A percentile compares a stretch with the other conserved stretches of the same genome.
These are phyloP conservation scores for Lasioglossum zephyrum DNA, from an alignment of 2,888 invertebrate genomes.

Conservation along the genomic window DNA sequence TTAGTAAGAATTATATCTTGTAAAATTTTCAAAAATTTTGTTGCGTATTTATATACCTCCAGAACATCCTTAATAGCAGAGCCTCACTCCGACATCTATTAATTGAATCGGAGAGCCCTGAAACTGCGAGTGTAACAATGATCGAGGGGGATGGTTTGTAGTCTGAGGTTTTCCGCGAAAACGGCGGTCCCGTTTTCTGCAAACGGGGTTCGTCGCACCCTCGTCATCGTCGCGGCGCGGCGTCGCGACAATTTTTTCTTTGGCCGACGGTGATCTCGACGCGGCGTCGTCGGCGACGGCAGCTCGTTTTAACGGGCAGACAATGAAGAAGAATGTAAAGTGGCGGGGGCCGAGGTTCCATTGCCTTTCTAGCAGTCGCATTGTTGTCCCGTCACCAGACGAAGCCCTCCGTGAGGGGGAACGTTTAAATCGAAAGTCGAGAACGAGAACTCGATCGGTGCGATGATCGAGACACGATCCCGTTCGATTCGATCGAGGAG, in stretches of 20 bases:
- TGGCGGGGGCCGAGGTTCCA: conserved; percentile 62
- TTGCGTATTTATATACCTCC: no score
- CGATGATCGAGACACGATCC: conserved; percentile 23
- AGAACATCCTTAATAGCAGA: no score
- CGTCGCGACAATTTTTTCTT: conserved; percentile 51
- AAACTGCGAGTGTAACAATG: neutral
- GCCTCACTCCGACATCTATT: neutral
- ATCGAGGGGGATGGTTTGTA: neutral
- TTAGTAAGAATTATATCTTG: no score
- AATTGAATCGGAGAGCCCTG: neutral
- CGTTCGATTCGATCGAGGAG: neutral
- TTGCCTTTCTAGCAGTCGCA: conserved; percentile 71
- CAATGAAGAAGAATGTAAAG: conserved; percentile 70
- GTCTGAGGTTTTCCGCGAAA: conserved; percentile 11
- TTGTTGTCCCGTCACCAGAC: conserved; percentile 47
- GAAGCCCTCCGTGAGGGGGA: neutral
- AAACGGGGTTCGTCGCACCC: conserved; percentile 46
- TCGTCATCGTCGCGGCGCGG: conserved; percentile 17
- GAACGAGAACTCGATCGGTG: neutral
- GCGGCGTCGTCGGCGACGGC: conserved; percentile 6
- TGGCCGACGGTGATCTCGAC: conserved; percentile 42
- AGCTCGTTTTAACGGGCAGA: conserved; percentile 63
- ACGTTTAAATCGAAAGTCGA: conserved; percentile 50
- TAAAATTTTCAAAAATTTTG: no score
- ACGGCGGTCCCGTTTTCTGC: neutral